These are phyloP conservation scores for Trichopria drosophilae DNA, from an alignment of 2,888 invertebrate species.

Conservation along the genomic window DNA sequence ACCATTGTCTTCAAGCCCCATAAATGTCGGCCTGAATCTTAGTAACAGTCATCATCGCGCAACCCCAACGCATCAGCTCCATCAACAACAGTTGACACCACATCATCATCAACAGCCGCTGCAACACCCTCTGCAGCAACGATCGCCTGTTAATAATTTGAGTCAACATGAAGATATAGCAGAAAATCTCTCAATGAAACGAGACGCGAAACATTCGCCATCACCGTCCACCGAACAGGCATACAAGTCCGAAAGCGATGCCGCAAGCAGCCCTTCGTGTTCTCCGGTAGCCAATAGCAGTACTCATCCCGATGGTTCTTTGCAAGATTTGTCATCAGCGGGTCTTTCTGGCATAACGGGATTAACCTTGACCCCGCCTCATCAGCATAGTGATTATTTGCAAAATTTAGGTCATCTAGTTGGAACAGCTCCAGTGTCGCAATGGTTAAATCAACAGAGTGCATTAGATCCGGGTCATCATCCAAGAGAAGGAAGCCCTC, in stretches of 20 bases:
- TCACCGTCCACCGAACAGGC: conserved; percentile 63
- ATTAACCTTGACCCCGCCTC: conserved; percentile 79
- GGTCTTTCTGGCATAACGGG: conserved; percentile 63
- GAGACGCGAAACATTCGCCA: conserved; percentile 41
- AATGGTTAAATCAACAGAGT: conserved; percentile 50
- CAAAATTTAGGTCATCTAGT: conserved; percentile 54
- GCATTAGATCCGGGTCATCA: conserved; percentile 45
- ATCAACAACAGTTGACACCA: conserved; percentile 31
- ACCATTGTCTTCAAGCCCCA: conserved; percentile 50
- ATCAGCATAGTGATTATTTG: conserved; percentile 61
- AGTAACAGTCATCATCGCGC: conserved; percentile 33
- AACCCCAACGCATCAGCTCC: too few species aligned
- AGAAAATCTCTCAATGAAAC: conserved; percentile 55
- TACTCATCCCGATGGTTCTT: conserved; percentile 47
- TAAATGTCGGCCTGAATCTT: conserved; percentile 44
- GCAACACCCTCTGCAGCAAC: conserved; percentile 40
- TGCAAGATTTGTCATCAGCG: conserved; percentile 54
- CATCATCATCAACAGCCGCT: conserved; percentile 31
- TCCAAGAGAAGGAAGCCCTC: conserved; percentile 50
- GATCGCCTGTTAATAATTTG: conserved; percentile 22
- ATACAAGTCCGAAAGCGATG: conserved; percentile 51
- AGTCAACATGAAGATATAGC: conserved; percentile 49
- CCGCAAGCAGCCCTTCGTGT: conserved; percentile 51
- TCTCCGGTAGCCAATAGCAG: conserved; percentile 46
- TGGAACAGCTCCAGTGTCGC: too few species aligned